Conservation (phyloP, 2,113 vertebrate genomes). For the Calyptomena viridis region DNA sequence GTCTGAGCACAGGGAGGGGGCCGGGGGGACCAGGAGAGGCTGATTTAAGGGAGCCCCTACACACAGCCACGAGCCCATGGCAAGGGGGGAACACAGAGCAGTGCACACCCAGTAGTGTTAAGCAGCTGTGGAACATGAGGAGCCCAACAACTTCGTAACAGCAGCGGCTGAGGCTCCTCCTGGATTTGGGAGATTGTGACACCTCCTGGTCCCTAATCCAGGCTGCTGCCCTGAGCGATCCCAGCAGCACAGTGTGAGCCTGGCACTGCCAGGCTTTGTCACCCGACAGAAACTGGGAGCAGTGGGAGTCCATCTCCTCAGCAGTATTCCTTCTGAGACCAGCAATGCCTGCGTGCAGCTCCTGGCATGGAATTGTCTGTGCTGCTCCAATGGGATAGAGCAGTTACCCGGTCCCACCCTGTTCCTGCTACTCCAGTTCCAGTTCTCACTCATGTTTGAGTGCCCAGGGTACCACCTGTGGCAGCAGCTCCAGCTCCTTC, state of each 20-base stretch:
- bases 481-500: not conserved
- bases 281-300: not conserved
- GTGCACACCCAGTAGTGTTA: not conserved
- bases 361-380: not conserved
- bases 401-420: not conserved
- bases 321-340: not conserved
- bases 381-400: not conserved
- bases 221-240: not conserved
- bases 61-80: not conserved
- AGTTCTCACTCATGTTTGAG: not conserved
- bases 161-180: not conserved
- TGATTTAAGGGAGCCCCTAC: not conserved
- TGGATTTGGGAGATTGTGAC: not conserved
- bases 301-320: not conserved
- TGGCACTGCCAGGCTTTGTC: not conserved
- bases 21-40: rapidly evolving
- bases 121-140: not conserved
- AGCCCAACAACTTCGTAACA: not conserved
- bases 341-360: not conserved
- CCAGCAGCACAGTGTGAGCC: not conserved
- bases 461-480: not conserved
- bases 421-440: not conserved
- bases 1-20: not conserved
- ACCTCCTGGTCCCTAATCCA: not conserved
- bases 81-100: not conserved